A percentile compares a stretch with the other conserved stretches of the same genome.
These are phyloP conservation scores for Macrostomum lignano DNA, from an alignment of 1,140 invertebrate genomes.

Conservation along the genomic window DNA sequence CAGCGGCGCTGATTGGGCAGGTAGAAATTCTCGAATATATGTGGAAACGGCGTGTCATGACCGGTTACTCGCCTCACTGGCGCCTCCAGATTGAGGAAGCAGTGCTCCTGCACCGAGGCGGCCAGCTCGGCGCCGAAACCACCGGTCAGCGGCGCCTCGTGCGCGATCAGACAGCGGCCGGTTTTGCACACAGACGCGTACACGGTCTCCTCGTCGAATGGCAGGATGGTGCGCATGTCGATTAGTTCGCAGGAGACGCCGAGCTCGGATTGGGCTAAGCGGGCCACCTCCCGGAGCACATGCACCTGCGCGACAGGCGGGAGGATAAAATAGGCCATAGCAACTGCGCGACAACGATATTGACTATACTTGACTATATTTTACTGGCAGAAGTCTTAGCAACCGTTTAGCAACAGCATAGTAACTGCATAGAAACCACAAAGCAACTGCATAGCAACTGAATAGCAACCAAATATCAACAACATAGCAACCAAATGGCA, in stretches of 20 bases:
- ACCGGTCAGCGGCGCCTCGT: slow-evolving; percentile 74
- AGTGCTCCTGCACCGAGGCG: slow-evolving; percentile 67
- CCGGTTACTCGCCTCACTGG: slow-evolving; percentile 64
- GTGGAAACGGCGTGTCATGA: slow-evolving; percentile 90
- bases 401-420: no score
- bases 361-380: no score
- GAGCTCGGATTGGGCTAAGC: slow-evolving; percentile 48
- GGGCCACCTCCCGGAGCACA: slow-evolving; percentile 46
- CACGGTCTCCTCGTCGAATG: slow-evolving; percentile 72
- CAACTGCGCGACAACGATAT: no score
- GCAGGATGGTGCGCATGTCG: slow-evolving; percentile 69
- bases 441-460: no score
- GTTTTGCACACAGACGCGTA: slow-evolving; percentile 74
- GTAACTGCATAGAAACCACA: no score
- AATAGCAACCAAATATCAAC: no score
- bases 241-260: slow-evolving; percentile 60
- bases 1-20: slow-evolving; percentile 54
- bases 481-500: no score
- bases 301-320: no score
- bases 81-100: slow-evolving; percentile 73
- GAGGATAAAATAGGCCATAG: no score
- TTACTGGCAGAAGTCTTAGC: no score
- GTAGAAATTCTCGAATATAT: slow-evolving; percentile 78
- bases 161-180: slow-evolving; percentile 56
- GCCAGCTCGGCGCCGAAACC: slow-evolving; percentile 90